These are phyloP conservation scores for Melipona bicolor DNA, from an alignment of 2,888 invertebrate genomes.

Conservation along the genomic window DNA sequence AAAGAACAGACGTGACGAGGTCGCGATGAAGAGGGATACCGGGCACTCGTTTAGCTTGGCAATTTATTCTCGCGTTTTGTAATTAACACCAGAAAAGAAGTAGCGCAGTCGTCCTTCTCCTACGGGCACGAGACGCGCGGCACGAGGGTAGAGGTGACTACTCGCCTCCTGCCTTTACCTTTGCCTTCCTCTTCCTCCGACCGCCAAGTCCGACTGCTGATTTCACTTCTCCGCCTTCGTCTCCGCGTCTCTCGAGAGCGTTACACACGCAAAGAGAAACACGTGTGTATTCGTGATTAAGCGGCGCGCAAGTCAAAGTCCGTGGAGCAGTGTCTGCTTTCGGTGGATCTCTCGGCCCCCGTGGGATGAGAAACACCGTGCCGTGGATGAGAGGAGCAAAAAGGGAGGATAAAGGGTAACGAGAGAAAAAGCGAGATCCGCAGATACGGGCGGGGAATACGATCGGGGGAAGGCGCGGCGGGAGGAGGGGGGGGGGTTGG, in stretches of 20 bases:
- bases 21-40: conserved; percentile 37
- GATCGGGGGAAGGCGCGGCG: neutral
- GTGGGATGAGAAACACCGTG: conserved; percentile 57
- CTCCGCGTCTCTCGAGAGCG: neutral
- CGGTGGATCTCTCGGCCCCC: conserved; percentile 23
- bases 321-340: conserved; percentile 16
- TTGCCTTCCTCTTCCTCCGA: neutral
- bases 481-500: neutral
- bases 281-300: conserved; percentile 57
- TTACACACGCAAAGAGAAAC: conserved; percentile 41
- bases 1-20: conserved; percentile 60
- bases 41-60: conserved; percentile 77
- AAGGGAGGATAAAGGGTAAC: conserved; percentile 42
- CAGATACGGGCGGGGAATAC: conserved; percentile 11
- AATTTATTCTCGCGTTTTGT: conserved; percentile 82
- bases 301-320: conserved; percentile 48
- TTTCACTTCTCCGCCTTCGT: conserved; percentile 54
- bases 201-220: conserved; percentile 32
- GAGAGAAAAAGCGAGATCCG: conserved; percentile 54
- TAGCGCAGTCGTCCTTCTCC: conserved; percentile 69
- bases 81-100: conserved; percentile 82
- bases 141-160: conserved; percentile 59
- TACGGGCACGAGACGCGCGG: conserved; percentile 56
- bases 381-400: conserved; percentile 47
- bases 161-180: conserved; percentile 5